Percentiles rank a stretch among this genome's conserved stretches.
phyloP scores from a whole-genome alignment of 64 coral and sea anemone species.

The Montipora cactus region DNA sequence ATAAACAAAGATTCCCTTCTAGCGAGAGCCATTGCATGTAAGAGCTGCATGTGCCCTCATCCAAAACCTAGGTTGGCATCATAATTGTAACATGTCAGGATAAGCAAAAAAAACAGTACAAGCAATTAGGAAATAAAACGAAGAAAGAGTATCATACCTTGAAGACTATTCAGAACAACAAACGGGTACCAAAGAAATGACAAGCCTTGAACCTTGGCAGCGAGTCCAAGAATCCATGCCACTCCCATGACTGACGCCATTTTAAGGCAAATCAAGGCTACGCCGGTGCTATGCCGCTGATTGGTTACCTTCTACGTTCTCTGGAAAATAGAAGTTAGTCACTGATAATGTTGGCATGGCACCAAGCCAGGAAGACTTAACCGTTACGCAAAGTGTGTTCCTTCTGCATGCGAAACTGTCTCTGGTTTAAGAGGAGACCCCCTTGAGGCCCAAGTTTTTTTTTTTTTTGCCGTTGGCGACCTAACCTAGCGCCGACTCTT shows the following conservation, averaged over 20 bases:
- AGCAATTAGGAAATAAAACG: not conserved
- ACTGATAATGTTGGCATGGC: too few relatives aligned
- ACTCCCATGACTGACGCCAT: constrained; percentile 85
- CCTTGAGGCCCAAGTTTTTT: too few relatives aligned
- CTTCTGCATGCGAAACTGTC: too few relatives aligned
- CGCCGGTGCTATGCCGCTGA: not conserved
- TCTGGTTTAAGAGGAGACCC: too few relatives aligned
- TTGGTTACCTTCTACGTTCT: constrained; percentile 39
- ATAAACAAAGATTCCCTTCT: too few relatives aligned
- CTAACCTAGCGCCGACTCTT: too few relatives aligned
- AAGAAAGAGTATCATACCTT: constrained; percentile 40
- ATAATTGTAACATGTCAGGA: too few relatives aligned
- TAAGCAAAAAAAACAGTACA: too few relatives aligned
- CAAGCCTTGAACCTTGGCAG: constrained; percentile 1
- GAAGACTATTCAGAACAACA: constrained; percentile 79
- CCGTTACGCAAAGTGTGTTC: not conserved
- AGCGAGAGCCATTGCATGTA: too few relatives aligned
- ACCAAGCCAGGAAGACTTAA: not conserved
- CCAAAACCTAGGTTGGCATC: too few relatives aligned
- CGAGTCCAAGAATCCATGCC: constrained; percentile 75
- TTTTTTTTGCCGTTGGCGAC: too few relatives aligned
- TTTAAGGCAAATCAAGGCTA: constrained; percentile 64
- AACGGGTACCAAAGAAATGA: constrained; percentile 67
- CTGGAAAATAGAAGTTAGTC: not conserved
- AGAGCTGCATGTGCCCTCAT: too few relatives aligned